Evolutionary conservation across 1,140 invertebrate genomes (phyloP).

Genomic region (Diploscapter pachys): DNA sequence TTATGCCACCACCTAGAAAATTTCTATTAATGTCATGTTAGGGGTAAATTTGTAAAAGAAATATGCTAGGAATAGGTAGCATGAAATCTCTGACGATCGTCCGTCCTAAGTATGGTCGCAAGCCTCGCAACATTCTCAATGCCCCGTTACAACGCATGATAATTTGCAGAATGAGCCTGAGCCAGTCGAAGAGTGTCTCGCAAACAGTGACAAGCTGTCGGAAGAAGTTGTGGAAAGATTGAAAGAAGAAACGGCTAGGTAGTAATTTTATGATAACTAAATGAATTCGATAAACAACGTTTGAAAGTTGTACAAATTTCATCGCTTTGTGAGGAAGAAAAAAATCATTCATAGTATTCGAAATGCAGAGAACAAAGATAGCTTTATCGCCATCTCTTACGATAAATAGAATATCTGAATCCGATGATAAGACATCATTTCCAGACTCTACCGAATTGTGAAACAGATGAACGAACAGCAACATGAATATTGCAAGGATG

Average conservation of each 20-base stretch:
- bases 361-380: conserved; percentile 5
- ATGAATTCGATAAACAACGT: background rate
- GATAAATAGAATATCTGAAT: background rate
- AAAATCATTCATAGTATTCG: background rate
- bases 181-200: conserved; percentile 22
- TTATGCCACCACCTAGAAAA: background rate
- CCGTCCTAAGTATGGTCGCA: too few relatives aligned
- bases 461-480: conserved; percentile 34
- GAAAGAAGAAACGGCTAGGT: background rate
- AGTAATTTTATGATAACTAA: background rate
- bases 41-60: background rate
- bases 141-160: background rate
- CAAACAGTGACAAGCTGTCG: conserved; percentile 15
- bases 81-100: too few relatives aligned
- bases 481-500: conserved; percentile 31
- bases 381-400: background rate
- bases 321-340: background rate
- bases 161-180: conserved; percentile 18
- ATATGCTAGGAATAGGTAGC: background rate
- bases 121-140: background rate
- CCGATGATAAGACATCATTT: background rate
- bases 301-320: background rate
- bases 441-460: background rate
- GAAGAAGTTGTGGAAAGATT: conserved; percentile 1
- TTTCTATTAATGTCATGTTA: background rate